These are phyloP conservation scores for Philhelius pedissequus DNA, from an alignment of 2,888 invertebrate species.

Conservation along the genomic window DNA sequence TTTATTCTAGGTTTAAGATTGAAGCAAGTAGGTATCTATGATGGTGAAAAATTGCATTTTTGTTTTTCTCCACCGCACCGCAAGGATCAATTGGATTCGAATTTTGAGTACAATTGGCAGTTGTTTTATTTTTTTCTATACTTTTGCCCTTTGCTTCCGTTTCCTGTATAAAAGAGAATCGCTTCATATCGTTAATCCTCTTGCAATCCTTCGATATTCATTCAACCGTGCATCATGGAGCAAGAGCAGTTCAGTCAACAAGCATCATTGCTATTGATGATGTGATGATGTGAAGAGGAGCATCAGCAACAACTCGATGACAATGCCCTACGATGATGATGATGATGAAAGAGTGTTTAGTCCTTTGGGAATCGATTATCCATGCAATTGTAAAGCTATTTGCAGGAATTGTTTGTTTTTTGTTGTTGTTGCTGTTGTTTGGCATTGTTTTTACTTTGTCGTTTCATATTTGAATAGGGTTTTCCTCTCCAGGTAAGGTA, in stretches of 20 bases:
- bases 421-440: slow-evolving; percentile 8
- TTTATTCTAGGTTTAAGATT: slow-evolving; percentile 40
- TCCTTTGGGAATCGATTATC: slow-evolving; percentile 78
- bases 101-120: slow-evolving; percentile 64
- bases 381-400: slow-evolving; percentile 78
- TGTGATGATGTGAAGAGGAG: slow-evolving; percentile 53
- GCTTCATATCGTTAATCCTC: slow-evolving; percentile 55
- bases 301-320: slow-evolving; percentile 48
- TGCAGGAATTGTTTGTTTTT: slow-evolving; percentile 73
- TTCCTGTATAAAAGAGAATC: slow-evolving; percentile 49
- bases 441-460: slow-evolving; percentile 24
- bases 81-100: slow-evolving; percentile 66
- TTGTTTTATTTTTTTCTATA: neutral
- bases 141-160: slow-evolving; percentile 45
- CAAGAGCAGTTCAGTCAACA: slow-evolving; percentile 46
- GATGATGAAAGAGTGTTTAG: slow-evolving; percentile 74
- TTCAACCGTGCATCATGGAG: slow-evolving; percentile 48
- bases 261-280: slow-evolving; percentile 55
- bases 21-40: neutral
- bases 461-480: slow-evolving; percentile 19
- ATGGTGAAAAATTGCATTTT: slow-evolving; percentile 58
- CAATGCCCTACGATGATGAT: slow-evolving; percentile 41
- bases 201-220: slow-evolving; percentile 68
- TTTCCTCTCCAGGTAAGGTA: slow-evolving; percentile 12
- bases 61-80: slow-evolving; percentile 50